A percentile compares a stretch with the other conserved stretches of the same genome.
Conservation (phyloP, 1,140 invertebrate genomes). For the Drosophila lacteicornis region DNA sequence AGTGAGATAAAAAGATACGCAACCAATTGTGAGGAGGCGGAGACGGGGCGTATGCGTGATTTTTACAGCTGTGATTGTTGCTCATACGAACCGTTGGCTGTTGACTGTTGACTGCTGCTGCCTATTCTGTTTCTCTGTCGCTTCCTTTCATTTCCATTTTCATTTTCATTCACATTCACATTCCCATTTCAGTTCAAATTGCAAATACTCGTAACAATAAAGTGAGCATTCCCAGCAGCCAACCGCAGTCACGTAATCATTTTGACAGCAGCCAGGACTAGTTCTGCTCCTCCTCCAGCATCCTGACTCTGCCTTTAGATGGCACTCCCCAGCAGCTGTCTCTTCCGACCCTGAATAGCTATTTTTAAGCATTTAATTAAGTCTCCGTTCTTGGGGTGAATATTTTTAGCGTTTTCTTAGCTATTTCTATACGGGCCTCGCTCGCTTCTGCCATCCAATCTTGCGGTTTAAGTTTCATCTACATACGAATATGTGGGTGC, state of each 20-base stretch:
- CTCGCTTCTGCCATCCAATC: neutral
- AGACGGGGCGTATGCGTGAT: conserved; percentile 67
- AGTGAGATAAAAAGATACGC: conserved; percentile 42
- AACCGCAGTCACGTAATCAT: conserved; percentile 69
- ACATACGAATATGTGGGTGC: neutral
- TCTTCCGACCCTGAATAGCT: conserved; percentile 33
- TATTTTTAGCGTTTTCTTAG: conserved; percentile 34
- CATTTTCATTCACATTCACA: conserved; percentile 9
- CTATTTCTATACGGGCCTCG: conserved; percentile 23
- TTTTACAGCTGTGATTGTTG: conserved; percentile 67
- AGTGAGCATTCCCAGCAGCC: conserved; percentile 32
- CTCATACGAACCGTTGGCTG: conserved; percentile 50
- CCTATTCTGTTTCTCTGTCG: neutral
- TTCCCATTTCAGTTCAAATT: conserved; percentile 54
- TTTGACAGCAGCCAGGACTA: conserved; percentile 42
- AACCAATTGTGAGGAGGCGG: conserved; percentile 34
- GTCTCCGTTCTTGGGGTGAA: conserved; percentile 6
- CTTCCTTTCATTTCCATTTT: conserved; percentile 10
- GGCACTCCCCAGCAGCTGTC: conserved; percentile 12
- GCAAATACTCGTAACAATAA: conserved; percentile 66
- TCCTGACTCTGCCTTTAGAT: conserved; percentile 19
- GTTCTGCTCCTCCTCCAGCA: conserved; percentile 1
- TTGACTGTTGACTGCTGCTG: neutral
- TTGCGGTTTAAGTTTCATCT: conserved; percentile 12
- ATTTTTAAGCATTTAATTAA: conserved; percentile 63